Conservation (phyloP, 37 sponge, comb jelly and placozoan species). For the Axinella damicornis region DNA sequence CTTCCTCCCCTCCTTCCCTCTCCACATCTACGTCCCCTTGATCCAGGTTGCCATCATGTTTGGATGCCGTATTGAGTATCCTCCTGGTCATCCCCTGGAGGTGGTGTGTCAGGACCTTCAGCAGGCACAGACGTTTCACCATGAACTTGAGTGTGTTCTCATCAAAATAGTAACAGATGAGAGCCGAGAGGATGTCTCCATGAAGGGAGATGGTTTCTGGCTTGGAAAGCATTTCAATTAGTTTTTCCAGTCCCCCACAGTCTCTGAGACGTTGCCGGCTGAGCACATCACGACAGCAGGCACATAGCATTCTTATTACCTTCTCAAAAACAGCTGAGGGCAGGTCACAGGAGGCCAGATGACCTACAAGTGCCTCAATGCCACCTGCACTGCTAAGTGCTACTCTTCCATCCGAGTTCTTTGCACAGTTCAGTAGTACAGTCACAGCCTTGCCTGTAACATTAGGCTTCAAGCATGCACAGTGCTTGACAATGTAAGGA, state of each 20-base stretch:
- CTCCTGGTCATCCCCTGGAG: conserved; percentile 16
- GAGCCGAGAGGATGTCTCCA: conserved; percentile 59
- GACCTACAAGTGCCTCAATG: conserved; percentile 39
- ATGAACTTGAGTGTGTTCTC: conserved; percentile 68
- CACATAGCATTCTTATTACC: conserved; percentile 28
- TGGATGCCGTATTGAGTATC: too few relatives aligned
- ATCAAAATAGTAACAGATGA: conserved; percentile 80
- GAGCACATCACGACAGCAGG: conserved; percentile 59
- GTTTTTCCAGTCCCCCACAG: conserved; percentile 45
- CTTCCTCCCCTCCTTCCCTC: background rate
- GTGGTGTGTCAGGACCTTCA: conserved; percentile 44
- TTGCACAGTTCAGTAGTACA: conserved; percentile 30
- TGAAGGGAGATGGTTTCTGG: conserved; percentile 6
- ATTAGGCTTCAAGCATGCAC: background rate
- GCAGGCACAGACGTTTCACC: conserved; percentile 58
- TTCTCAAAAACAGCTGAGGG: background rate
- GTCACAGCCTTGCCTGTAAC: background rate
- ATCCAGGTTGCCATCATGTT: too few relatives aligned
- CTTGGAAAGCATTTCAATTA: conserved; percentile 56
- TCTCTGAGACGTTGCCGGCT: conserved; percentile 65
- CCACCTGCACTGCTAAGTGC: conserved; percentile 62
- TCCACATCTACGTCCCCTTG: background rate
- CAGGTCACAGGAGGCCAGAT: conserved; percentile 6
- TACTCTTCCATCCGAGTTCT: conserved; percentile 40
- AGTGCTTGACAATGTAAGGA: conserved; percentile 6